A percentile compares a stretch with the other conserved stretches of the same genome.
Conservation (phyloP, 2,113 vertebrate genomes). For the Phyllostomus discolor region DNA sequence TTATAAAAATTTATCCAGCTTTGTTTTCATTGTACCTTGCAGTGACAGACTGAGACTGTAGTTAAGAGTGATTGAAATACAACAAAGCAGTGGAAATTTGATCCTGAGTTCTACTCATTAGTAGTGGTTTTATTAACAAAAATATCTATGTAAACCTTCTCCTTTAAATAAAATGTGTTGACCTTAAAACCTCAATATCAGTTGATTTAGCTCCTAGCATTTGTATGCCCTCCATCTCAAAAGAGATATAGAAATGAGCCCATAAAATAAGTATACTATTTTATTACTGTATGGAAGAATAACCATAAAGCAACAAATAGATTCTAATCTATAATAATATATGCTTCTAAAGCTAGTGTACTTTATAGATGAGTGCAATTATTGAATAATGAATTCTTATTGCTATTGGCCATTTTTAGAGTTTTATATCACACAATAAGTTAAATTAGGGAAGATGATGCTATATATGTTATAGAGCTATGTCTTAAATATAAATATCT, state of each 20-base stretch:
- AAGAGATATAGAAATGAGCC: background rate
- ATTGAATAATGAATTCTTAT: background rate
- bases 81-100: background rate
- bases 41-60: background rate
- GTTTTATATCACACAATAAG: background rate
- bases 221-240: background rate
- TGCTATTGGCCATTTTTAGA: background rate
- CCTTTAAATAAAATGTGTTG: background rate
- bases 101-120: background rate
- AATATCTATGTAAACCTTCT: background rate
- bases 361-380: background rate
- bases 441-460: background rate
- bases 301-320: background rate
- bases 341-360: background rate
- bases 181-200: background rate
- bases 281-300: background rate
- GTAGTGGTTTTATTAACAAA: background rate
- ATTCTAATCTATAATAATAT: background rate
- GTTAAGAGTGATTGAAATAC: background rate
- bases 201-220: background rate
- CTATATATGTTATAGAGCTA: background rate
- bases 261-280: background rate
- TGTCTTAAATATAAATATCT: background rate
- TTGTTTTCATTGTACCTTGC: background rate
- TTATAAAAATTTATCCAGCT: background rate